Evolutionary conservation across 2,888 invertebrate genomes (phyloP), one percentile per base, ranked within the genome.

Genomic region (Rhagium mordax): DNA sequence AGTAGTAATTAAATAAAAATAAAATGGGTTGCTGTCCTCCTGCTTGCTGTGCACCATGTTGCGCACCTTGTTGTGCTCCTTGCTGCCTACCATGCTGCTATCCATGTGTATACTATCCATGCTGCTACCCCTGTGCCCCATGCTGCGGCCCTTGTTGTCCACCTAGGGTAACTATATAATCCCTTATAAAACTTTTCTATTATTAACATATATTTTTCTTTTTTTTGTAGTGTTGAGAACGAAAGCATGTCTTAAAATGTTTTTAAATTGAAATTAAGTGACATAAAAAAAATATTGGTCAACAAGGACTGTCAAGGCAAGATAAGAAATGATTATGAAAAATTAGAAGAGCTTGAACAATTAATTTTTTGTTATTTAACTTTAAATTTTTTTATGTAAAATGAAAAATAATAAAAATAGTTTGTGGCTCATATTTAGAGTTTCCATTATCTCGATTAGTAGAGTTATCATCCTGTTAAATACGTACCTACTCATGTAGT

Each of bases 31-130:
- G 80, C 73, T 81, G 81, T 67, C 77, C 78, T 16, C 68, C 79
- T n/a, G 65, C 79, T 55, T 81, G 81, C 70, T 81, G 81, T 68
- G 53, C 71, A 5, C 79, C 81, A n/a, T 78, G 79, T 57, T 81
- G 81, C 66, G 70, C 76, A 24, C 77, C 76, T 1, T 81, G 79
- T 51, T 81, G 81, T 66, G 72, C 77, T n/a, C 77, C 76, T 3
- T 81, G 78, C 65, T 79, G 76, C 41, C 65, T 71, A 1, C 75
- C 75, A 6, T 76, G 74, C 61, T 76, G 78, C 64, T 71, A 70
- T 5, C 81, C 81, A 0, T 80, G 81, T 47, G 67, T 57, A 21
- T 67, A 67, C 29, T 67, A 57, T 24, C 67, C 24, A 20, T 81
- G 81, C 71, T 76, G 76, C 62, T 20, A 69, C n/a, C 75, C 77